Evolutionary conservation across 2,888 invertebrate species (phyloP).

Genomic region (Micropterix aruncella): DNA sequence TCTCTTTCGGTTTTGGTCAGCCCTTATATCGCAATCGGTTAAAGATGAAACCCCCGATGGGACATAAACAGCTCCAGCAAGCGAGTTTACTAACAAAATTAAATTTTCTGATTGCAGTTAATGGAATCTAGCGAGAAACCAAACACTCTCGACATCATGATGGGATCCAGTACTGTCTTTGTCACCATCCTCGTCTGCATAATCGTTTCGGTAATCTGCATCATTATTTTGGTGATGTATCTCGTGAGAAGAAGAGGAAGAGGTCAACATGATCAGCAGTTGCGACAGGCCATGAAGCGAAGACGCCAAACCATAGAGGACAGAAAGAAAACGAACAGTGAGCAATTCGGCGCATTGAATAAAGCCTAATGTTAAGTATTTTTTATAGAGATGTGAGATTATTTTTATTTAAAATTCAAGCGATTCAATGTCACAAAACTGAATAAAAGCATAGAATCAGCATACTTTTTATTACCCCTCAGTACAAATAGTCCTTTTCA

Average conservation of each 20-base stretch:
- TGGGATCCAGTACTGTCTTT: conserved; percentile 15
- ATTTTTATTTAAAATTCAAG: too few relatives aligned
- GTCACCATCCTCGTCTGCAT: conserved; percentile 21
- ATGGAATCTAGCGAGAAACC: conserved; percentile 15
- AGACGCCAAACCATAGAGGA: conserved; percentile 26
- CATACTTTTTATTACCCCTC: too few relatives aligned
- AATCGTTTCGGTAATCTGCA: conserved; percentile 21
- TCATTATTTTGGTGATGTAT: conserved; percentile 24
- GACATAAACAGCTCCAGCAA: too few relatives aligned
- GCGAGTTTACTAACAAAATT: too few relatives aligned
- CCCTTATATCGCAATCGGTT: too few relatives aligned
- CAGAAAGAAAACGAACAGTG: conserved; percentile 21
- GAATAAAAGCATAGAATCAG: too few relatives aligned
- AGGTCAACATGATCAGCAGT: conserved; percentile 15
- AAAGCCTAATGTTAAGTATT: conserved; percentile 18
- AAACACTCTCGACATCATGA: conserved; percentile 14
- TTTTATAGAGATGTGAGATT: too few relatives aligned
- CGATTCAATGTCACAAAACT: too few relatives aligned
- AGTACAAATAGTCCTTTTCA: too few relatives aligned
- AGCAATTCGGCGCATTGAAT: conserved; percentile 26
- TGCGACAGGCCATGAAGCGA: conserved; percentile 20
- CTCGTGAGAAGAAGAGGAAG: conserved; percentile 22
- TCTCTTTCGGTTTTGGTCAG: too few relatives aligned
- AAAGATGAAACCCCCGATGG: too few relatives aligned
- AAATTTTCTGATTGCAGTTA: too few relatives aligned